Conservation (phyloP, 2,888 invertebrate species). For the Griposia aprilina region DNA sequence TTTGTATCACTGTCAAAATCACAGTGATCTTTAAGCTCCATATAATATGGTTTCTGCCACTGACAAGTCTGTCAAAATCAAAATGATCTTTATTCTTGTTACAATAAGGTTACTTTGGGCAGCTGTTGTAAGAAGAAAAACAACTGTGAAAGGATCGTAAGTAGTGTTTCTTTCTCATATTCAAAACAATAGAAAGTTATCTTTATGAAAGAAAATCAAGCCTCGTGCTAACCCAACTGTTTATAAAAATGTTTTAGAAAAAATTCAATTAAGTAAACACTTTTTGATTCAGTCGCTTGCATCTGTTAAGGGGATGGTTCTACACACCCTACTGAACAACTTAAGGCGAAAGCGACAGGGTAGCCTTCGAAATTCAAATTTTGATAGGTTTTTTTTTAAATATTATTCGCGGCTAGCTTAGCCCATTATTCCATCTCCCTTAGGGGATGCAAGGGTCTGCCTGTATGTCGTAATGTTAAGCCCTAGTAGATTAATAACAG, state of each 20-base stretch:
- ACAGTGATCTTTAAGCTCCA: too few relatives aligned
- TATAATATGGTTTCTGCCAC: too few relatives aligned
- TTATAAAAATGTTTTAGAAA: background rate
- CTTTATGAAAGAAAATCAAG: background rate
- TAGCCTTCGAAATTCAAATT: too few relatives aligned
- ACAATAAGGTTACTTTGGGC: too few relatives aligned
- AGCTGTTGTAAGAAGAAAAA: background rate
- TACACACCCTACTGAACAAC: background rate
- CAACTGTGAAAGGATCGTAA: background rate
- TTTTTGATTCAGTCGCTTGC: background rate
- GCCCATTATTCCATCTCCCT: too few relatives aligned
- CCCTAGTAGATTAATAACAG: too few relatives aligned
- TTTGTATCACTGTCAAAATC: too few relatives aligned
- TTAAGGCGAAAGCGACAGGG: background rate
- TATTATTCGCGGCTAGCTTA: too few relatives aligned
- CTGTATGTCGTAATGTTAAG: conserved; percentile 20
- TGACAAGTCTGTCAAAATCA: too few relatives aligned
- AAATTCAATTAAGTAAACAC: background rate
- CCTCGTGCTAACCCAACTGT: background rate
- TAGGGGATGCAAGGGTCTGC: background rate
- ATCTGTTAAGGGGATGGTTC: background rate
- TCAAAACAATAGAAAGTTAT: background rate
- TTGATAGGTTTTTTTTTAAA: too few relatives aligned
- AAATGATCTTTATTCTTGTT: too few relatives aligned
- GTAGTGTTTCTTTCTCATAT: background rate